Evolutionary conservation across 2,888 invertebrate species (phyloP).

Genomic region (Lottia gigantea): DNA sequence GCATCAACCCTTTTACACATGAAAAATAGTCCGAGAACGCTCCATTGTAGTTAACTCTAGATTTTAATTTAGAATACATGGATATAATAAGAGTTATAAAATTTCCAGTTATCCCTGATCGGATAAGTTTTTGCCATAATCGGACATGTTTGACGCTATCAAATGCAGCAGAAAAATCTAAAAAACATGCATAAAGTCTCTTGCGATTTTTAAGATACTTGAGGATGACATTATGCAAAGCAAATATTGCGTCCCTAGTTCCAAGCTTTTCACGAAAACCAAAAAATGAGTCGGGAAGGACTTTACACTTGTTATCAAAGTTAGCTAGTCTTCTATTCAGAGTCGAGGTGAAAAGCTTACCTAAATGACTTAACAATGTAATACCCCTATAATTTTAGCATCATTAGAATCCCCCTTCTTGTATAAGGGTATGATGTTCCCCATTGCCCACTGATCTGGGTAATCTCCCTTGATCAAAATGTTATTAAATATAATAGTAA

Average conservation of each 20-base stretch:
- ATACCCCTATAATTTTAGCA: conserved; percentile 5
- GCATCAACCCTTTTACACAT: neutral
- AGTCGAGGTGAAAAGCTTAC: conserved; percentile 7
- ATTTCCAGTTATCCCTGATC: neutral
- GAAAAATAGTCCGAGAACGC: neutral
- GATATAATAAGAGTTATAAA: neutral
- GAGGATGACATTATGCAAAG: neutral
- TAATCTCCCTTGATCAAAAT: neutral
- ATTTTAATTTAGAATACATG: conserved; percentile 8
- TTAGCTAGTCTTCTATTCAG: neutral
- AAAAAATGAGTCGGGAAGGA: neutral
- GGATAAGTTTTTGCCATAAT: neutral
- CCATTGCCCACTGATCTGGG: neutral
- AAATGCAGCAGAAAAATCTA: conserved; percentile 9
- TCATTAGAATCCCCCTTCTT: neutral
- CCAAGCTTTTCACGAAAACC: neutral
- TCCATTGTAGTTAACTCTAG: neutral
- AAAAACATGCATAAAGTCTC: neutral
- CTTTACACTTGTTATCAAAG: neutral
- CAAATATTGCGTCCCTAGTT: neutral
- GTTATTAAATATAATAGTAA: neutral
- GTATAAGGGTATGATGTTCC: neutral
- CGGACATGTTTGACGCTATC: neutral
- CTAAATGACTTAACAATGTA: conserved; percentile 4
- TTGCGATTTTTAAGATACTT: neutral